A percentile compares a stretch with the other conserved stretches of the same genome.
Evolutionary conservation across 1,140 invertebrate species (phyloP).

Genomic region (Lepidurus arcticus): DNA sequence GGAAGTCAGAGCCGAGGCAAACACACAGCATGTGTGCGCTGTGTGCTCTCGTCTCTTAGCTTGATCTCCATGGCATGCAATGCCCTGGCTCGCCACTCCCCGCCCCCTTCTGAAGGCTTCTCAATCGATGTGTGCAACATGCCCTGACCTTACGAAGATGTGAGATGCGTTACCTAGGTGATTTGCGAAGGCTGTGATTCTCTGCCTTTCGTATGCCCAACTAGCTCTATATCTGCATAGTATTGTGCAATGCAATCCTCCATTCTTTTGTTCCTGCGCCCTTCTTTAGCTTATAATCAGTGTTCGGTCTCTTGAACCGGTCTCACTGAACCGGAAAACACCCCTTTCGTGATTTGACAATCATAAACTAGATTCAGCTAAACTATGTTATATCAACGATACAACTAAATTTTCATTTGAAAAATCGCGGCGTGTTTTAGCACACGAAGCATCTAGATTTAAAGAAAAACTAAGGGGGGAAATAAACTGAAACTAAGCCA

Average conservation of each 20-base stretch:
- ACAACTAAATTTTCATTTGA: no score
- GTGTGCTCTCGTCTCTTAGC: neutral
- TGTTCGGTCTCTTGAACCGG: neutral
- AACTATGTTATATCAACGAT: no score
- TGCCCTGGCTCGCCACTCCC: constrained; percentile 20
- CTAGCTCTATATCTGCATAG: neutral
- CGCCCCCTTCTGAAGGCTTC: neutral
- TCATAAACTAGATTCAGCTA: no score
- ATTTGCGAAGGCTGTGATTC: neutral
- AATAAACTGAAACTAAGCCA: no score
- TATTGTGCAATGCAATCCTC: no score
- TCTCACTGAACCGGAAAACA: neutral
- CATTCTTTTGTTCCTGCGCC: neutral
- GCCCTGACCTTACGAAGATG: constrained; percentile 13
- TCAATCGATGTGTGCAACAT: constrained; percentile 21
- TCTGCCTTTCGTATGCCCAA: neutral
- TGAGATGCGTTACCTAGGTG: constrained; percentile 15
- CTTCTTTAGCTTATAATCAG: neutral
- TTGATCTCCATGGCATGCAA: constrained; percentile 22
- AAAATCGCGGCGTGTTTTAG: no score
- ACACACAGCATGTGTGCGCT: constrained; percentile 29
- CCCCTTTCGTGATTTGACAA: no score
- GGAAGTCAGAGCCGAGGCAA: neutral
- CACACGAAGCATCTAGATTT: no score
- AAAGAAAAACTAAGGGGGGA: no score